phyloP scores from a whole-genome alignment of 2,888 invertebrate species.

The Lobophora halterata region DNA sequence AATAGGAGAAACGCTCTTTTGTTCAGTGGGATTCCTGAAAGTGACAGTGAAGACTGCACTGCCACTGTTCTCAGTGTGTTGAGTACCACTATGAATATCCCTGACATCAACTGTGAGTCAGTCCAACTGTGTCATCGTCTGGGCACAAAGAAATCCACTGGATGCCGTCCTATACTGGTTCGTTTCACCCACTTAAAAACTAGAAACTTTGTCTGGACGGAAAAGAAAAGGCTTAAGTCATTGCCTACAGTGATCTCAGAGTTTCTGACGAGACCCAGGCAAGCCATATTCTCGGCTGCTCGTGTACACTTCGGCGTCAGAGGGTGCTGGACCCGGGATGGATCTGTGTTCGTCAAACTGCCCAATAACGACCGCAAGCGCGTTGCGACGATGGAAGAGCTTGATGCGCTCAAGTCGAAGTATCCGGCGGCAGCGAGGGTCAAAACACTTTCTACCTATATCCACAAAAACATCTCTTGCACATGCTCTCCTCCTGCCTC shows the following conservation, averaged over 20 bases:
- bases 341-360: too few species aligned
- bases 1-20: slow-evolving; percentile 1
- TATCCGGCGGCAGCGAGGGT: too few species aligned
- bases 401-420: too few species aligned
- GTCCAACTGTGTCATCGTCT: background rate
- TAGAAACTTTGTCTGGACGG: background rate
- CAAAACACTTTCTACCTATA: too few species aligned
- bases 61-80: background rate
- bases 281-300: background rate
- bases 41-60: slow-evolving; percentile 1
- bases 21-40: slow-evolving; percentile 1
- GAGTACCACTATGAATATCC: background rate
- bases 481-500: too few species aligned
- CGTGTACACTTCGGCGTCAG: background rate
- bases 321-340: slow-evolving; percentile 2
- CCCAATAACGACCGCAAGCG: too few species aligned
- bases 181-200: background rate
- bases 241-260: background rate
- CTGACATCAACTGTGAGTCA: background rate
- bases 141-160: background rate
- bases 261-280: slow-evolving; percentile 4
- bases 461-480: too few species aligned
- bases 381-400: too few species aligned
- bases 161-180: background rate
- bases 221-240: background rate